A percentile compares a stretch with the other conserved stretches of the same genome.
phyloP scores from a whole-genome alignment of 2,113 vertebrate species.

The Grantiella picta region DNA sequence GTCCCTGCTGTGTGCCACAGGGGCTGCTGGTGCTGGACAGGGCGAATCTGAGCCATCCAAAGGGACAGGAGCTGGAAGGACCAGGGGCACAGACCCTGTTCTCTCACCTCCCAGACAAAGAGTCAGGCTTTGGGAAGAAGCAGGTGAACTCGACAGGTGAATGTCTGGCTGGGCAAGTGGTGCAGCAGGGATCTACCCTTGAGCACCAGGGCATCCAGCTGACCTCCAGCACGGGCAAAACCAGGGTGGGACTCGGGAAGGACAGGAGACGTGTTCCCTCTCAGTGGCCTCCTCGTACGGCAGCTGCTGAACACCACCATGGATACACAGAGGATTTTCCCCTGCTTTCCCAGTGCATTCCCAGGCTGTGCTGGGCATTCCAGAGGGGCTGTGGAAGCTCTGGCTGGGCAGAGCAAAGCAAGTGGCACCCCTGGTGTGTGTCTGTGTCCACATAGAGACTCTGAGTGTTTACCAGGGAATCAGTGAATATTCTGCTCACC shows the following conservation, averaged over 20 bases:
- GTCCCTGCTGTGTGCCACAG: rapidly evolving
- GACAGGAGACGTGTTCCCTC: too few species aligned
- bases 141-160: not conserved
- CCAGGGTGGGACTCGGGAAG: not conserved
- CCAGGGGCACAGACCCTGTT: not conserved
- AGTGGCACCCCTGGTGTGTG: not conserved
- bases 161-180: not conserved
- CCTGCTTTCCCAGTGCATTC: too few species aligned
- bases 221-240: rapidly evolving
- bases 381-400: not conserved
- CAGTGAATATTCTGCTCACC: not conserved
- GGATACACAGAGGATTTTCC: not conserved
- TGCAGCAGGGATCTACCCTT: not conserved
- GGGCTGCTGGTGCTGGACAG: not conserved
- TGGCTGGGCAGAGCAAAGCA: not conserved
- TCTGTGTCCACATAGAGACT: not conserved
- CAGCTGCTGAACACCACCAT: not conserved
- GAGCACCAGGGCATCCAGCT: not conserved
- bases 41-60: rapidly evolving
- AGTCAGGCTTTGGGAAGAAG: not conserved
- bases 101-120: not conserved
- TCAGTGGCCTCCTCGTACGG: not conserved
- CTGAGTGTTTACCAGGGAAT: not conserved
- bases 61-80: not conserved
- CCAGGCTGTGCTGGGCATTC: not conserved